Percentiles rank a stretch among this genome's conserved stretches.
phyloP scores from a whole-genome alignment of 2,113 vertebrate genomes.

The Romanogobio albipinnatus region DNA sequence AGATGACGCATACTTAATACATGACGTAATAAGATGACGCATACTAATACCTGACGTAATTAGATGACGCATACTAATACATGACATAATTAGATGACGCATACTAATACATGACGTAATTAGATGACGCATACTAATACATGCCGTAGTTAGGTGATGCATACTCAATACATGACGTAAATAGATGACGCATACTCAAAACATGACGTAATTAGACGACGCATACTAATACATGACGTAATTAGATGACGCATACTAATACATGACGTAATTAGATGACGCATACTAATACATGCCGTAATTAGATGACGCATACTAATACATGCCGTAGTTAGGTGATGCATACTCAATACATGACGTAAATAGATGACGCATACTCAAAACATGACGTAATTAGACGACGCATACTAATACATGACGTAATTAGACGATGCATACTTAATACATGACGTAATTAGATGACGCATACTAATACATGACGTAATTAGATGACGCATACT shows the following conservation, averaged over 20 bases:
- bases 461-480: neutral
- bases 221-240: too few species aligned
- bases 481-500: neutral
- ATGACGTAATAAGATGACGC: neutral
- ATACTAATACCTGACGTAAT: neutral
- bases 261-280: neutral
- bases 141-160: too few species aligned
- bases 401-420: neutral
- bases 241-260: neutral
- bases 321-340: too few species aligned
- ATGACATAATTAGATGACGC: neutral
- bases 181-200: neutral
- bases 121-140: accelerated
- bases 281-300: neutral
- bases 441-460: neutral
- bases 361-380: neutral
- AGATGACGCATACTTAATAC: neutral
- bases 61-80: neutral
- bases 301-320: too few species aligned
- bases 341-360: too few species aligned
- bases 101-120: too few species aligned
- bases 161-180: neutral
- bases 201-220: too few species aligned
- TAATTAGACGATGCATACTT: neutral
- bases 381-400: neutral